Base-by-base conservation (phyloP, 2,113 vertebrate genomes). In the Grammomys surdaster region DNA sequence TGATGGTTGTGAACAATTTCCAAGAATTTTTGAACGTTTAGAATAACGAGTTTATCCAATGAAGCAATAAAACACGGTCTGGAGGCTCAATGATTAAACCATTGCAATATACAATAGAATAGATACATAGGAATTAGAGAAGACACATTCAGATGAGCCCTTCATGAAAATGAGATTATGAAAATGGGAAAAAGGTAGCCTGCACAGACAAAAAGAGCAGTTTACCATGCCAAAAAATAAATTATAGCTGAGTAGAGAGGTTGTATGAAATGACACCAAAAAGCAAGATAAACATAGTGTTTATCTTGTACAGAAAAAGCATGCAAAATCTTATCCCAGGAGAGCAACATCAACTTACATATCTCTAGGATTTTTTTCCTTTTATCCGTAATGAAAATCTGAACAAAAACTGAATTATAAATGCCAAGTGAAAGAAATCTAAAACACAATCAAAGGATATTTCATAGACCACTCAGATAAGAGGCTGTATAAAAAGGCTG, bases 351-450 rank as follows among this genome's bases (percentile, higher is more conserved):
- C 20, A 86, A 76, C 11, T 80, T 86, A 16, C 4, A 26, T 54
- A 24, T 72, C 17, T 81, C 73, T 63, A 69, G 12, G 81, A 1
- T 85, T 28, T 75, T 75, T 96, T 46, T 78, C 20, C 12, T 9
- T 88, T 91, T 90, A 82, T 36, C 5, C 17, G 65, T 95, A 8
- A 65, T 65, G 54, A 87, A 33, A 22, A 60, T 26, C 33, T 92
- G 16, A 77, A 92, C 28, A 95, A 82, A 82, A 82, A 89, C 60
- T 94, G 65, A 97, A 72, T 63, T 72, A 56, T 81, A 48, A 86
- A 86, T 46, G 46, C 28, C 6, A 13, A 36, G 17, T 86, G 14
- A 54, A 80, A 95, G 95, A 72, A 63, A 14, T 48, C 80, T 43
- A 16, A 54, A 87, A 19, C 60, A 75, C 11, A 92, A 70, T 75